These are phyloP conservation scores for Phocoena phocoena DNA, from an alignment of 2,113 vertebrate genomes.

Conservation along the genomic window DNA sequence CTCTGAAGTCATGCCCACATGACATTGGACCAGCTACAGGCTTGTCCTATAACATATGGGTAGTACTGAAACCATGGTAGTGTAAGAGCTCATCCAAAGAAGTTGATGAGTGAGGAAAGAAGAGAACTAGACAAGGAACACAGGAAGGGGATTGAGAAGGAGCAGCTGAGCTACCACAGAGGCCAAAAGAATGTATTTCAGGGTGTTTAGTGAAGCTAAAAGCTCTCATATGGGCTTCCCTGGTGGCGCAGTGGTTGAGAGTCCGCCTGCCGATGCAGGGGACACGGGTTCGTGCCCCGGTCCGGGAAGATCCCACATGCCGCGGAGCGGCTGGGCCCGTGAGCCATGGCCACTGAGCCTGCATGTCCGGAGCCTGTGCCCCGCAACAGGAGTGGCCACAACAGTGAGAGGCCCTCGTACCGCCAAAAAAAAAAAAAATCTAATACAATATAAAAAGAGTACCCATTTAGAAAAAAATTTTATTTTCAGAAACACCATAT, in stretches of 20 bases:
- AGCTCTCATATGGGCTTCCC: neutral
- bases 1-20: neutral
- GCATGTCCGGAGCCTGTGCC: no score
- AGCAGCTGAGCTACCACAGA: neutral
- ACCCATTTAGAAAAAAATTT: neutral
- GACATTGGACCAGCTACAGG: neutral
- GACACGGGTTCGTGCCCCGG: accelerated
- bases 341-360: no score
- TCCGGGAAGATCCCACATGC: no score
- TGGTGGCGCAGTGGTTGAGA: no score
- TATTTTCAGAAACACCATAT: neutral
- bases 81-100: neutral
- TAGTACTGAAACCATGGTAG: neutral
- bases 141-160: neutral
- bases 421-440: neutral
- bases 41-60: neutral
- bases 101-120: neutral
- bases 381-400: no score
- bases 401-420: no score
- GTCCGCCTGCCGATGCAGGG: no score
- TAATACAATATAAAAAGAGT: neutral
- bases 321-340: accelerated
- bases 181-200: neutral
- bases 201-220: neutral
- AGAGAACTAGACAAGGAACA: neutral